These are phyloP conservation scores for Drosophila equinoxialis DNA, from an alignment of 1,140 invertebrate species.

Conservation along the genomic window DNA sequence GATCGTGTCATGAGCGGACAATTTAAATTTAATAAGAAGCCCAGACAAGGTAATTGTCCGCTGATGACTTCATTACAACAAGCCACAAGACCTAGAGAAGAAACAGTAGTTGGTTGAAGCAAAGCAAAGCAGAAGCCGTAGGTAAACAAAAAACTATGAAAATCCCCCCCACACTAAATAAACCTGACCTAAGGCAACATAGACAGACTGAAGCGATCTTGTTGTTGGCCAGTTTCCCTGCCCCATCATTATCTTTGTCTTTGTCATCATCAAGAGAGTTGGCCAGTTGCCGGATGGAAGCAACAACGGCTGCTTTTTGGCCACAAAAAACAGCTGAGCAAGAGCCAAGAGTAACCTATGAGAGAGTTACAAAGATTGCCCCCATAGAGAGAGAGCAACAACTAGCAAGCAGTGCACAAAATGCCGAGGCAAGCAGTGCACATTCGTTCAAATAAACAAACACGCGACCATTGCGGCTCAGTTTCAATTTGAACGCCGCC, in stretches of 20 bases:
- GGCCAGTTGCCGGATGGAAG: conserved; percentile 8
- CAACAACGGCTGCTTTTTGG: conserved; percentile 36
- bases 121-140: conserved; percentile 15
- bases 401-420: conserved; percentile 36
- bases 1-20: conserved; percentile 35
- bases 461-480: conserved; percentile 52
- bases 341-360: neutral
- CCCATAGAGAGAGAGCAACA: conserved; percentile 4
- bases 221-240: no score
- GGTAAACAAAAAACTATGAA: conserved; percentile 28
- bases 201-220: conserved; percentile 23
- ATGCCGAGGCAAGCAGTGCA: conserved; percentile 21
- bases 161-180: conserved; percentile 13
- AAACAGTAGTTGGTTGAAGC: conserved; percentile 32
- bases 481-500: conserved; percentile 77
- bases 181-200: conserved; percentile 75
- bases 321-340: conserved; percentile 30
- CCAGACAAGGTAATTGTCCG: conserved; percentile 57
- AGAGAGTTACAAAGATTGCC: neutral
- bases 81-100: conserved; percentile 39
- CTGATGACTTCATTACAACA: conserved; percentile 76
- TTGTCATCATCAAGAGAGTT: conserved; percentile 24
- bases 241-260: no score
- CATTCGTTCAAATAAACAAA: conserved; percentile 71
- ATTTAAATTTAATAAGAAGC: conserved; percentile 63